Conservation (phyloP, 2,888 invertebrate genomes). For the Hypomecis punctinalis region DNA sequence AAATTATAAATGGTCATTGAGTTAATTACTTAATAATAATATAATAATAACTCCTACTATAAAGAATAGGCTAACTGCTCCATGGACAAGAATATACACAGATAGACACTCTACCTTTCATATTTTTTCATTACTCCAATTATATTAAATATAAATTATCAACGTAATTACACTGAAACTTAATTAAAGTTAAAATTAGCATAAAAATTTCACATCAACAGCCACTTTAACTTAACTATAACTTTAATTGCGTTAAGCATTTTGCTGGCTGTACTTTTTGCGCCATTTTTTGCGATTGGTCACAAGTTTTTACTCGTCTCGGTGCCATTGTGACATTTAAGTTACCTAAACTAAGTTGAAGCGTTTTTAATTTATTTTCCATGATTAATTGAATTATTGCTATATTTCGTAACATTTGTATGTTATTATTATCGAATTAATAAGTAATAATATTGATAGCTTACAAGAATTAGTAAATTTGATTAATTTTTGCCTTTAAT, state of each 20-base stretch:
- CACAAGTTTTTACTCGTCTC: slow-evolving; percentile 27
- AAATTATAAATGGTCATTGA: no score
- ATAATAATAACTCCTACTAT: no score
- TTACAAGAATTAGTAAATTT: background rate
- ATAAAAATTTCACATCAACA: slow-evolving; percentile 6
- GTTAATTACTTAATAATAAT: no score
- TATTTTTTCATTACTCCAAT: no score
- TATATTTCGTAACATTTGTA: slow-evolving; percentile 6
- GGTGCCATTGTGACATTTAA: slow-evolving; percentile 30
- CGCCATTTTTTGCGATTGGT: slow-evolving; percentile 29
- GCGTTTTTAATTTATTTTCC: slow-evolving; percentile 21
- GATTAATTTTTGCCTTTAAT: background rate
- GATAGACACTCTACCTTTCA: no score
- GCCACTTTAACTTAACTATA: slow-evolving; percentile 16
- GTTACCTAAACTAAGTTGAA: slow-evolving; percentile 29
- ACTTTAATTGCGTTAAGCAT: slow-evolving; percentile 30
- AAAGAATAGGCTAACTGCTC: no score
- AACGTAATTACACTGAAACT: slow-evolving; percentile 3
- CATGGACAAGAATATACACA: no score
- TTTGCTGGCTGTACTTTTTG: slow-evolving; percentile 31
- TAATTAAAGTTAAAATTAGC: background rate
- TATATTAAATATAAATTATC: background rate
- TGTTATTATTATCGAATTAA: slow-evolving; percentile 6
- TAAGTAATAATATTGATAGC: background rate
- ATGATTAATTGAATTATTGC: slow-evolving; percentile 16